These are phyloP conservation scores for Teleogryllus occipitalis DNA, from an alignment of 1,140 invertebrate genomes.

Conservation along the genomic window DNA sequence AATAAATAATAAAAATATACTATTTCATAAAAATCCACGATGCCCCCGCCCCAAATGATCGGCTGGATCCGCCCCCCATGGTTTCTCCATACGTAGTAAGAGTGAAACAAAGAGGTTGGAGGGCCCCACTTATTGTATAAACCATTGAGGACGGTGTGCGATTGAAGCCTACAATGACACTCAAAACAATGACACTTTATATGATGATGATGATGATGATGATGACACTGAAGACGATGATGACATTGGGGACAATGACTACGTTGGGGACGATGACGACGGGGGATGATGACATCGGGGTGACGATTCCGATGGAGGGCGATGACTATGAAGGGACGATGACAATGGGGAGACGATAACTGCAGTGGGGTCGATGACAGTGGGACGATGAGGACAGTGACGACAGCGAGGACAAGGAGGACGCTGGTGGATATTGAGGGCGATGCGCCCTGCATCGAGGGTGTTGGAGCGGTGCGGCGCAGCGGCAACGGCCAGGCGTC, in stretches of 20 bases:
- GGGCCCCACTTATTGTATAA: too few relatives aligned
- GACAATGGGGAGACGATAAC: background rate
- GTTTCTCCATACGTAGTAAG: too few relatives aligned
- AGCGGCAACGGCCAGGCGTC: too few relatives aligned
- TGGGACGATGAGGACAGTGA: background rate
- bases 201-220: background rate
- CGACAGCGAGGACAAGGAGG: background rate
- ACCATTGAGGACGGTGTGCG: background rate
- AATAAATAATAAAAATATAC: too few relatives aligned
- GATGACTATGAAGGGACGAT: conserved; percentile 1
- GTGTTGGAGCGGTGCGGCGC: too few relatives aligned
- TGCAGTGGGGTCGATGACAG: background rate
- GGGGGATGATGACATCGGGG: background rate
- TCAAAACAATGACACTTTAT: background rate
- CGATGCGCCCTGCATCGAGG: too few relatives aligned
- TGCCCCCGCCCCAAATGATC: too few relatives aligned
- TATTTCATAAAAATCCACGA: too few relatives aligned
- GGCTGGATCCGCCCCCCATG: too few relatives aligned
- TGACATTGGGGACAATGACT: background rate
- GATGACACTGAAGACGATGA: background rate
- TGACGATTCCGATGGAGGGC: background rate
- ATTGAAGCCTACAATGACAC: background rate
- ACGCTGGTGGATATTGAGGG: background rate
- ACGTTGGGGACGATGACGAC: background rate
- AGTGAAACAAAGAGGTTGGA: too few relatives aligned